Conservation (phyloP, 2,888 invertebrate genomes). For the Tanaodytes sp. region DNA sequence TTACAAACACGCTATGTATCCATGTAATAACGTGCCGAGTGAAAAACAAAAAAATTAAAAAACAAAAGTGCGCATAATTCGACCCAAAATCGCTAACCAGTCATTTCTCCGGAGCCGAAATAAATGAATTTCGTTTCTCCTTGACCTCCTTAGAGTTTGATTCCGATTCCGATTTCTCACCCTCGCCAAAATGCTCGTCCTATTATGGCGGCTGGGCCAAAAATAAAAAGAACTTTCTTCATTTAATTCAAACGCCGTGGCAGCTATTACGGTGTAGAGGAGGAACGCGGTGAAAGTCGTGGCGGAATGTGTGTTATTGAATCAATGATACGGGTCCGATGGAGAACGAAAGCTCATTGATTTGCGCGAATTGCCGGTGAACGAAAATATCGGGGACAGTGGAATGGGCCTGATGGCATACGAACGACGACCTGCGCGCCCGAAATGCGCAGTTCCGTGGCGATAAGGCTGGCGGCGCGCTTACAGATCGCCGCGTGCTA, state of each 20-base stretch:
- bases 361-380: constrained; percentile 41
- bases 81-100: too few species aligned
- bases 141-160: too few species aligned
- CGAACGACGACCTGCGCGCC: constrained; percentile 57
- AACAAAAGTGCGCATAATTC: too few species aligned
- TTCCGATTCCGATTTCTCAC: too few species aligned
- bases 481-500: not conserved
- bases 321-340: constrained; percentile 29
- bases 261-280: constrained; percentile 17
- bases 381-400: constrained; percentile 48
- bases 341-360: constrained; percentile 52
- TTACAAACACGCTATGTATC: too few species aligned
- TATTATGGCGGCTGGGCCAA: too few species aligned
- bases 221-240: constrained; percentile 8
- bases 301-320: constrained; percentile 43
- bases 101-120: too few species aligned
- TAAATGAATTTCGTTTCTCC: too few species aligned
- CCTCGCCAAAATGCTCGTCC: too few species aligned
- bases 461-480: too few species aligned
- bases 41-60: too few species aligned
- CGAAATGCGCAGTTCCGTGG: constrained; percentile 54
- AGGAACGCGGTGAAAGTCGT: constrained; percentile 39
- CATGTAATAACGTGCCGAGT: too few species aligned
- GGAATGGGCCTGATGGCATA: constrained; percentile 48
- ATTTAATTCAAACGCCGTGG: constrained; percentile 35